Conservation (phyloP, 2,113 vertebrate species). For the Malaclemys terrapin region DNA sequence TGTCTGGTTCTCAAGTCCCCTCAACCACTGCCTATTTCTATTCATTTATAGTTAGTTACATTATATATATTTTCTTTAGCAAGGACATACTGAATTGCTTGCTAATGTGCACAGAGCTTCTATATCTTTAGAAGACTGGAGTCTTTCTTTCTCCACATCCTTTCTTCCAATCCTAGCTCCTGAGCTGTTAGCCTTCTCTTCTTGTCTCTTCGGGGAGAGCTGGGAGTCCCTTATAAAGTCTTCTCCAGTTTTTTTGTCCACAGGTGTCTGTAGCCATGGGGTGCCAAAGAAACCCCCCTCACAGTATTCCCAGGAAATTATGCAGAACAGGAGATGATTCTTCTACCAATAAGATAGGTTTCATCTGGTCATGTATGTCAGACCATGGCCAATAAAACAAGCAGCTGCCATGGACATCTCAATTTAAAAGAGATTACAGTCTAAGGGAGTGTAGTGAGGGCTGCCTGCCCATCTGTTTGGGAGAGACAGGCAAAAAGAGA, state of each 20-base stretch:
- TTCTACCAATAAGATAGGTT: constrained; percentile 46
- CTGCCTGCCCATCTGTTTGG: constrained; percentile 2
- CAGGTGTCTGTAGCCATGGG: not conserved
- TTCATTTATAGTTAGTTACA: not conserved
- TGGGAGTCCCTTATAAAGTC: not conserved
- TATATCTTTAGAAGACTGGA: constrained; percentile 28
- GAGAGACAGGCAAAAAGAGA: constrained; percentile 37
- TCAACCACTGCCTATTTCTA: constrained; percentile 48
- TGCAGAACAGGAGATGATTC: constrained; percentile 75
- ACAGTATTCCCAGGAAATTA: constrained; percentile 73
- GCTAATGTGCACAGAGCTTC: constrained; percentile 60
- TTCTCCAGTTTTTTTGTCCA: not conserved
- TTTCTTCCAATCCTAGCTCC: not conserved
- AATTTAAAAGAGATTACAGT: not conserved
- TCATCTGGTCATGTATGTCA: constrained; percentile 68
- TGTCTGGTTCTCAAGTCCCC: constrained; percentile 27
- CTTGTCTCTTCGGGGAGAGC: constrained; percentile 18
- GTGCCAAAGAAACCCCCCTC: constrained; percentile 50
- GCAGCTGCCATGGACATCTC: constrained; percentile 69
- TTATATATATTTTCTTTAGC: not conserved
- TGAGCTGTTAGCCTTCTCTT: not conserved
- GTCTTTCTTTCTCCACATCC: not conserved
- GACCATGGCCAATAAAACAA: constrained; percentile 72
- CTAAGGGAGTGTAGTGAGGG: constrained; percentile 47
- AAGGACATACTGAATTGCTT: constrained; percentile 23